These are phyloP conservation scores for Onychorhynchus coronatus DNA, from an alignment of 2,113 vertebrate genomes.

Conservation along the genomic window DNA sequence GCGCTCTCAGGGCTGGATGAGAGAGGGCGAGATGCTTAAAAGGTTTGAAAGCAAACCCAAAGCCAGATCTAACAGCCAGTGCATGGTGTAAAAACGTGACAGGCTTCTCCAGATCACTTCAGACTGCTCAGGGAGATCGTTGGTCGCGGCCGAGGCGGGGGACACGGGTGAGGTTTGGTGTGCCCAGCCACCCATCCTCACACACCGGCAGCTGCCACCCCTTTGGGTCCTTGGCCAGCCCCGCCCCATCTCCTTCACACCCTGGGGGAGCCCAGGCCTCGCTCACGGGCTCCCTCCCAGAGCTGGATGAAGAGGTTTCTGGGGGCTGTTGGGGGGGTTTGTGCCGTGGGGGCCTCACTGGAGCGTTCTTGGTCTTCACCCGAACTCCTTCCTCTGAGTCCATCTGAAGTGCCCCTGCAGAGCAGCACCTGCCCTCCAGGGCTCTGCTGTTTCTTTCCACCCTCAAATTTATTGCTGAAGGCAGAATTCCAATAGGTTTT, in stretches of 20 bases:
- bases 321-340: neutral
- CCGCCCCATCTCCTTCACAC: neutral
- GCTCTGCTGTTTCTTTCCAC: neutral
- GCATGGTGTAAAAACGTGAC: neutral
- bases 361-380: neutral
- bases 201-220: too few relatives aligned
- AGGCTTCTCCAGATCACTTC: neutral
- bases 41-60: slow-evolving; percentile 21
- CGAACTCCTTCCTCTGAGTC: neutral
- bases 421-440: neutral
- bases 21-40: neutral
- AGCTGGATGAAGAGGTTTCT: neutral
- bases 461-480: neutral
- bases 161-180: neutral
- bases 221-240: neutral
- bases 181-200: neutral
- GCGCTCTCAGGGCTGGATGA: neutral
- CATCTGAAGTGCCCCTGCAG: neutral
- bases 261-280: neutral
- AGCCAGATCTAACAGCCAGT: neutral
- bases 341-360: rapidly evolving
- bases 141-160: neutral
- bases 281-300: neutral
- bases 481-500: neutral
- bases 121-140: neutral